Evolutionary conservation across 2,888 invertebrate species (phyloP).

Genomic region (Argyra leucocephala): DNA sequence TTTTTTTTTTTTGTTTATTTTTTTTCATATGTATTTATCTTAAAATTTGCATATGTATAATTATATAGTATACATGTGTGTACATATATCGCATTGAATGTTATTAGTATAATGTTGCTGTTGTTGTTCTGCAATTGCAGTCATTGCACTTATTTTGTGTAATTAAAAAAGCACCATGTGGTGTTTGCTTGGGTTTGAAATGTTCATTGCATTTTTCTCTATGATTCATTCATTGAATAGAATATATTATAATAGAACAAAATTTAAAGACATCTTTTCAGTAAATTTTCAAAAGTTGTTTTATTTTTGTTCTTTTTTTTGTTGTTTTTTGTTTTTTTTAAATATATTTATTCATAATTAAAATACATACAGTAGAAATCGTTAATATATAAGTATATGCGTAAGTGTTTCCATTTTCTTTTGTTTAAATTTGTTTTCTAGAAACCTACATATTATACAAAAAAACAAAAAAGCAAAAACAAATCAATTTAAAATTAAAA

Average conservation of each 20-base stretch:
- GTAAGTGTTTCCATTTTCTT: too few species aligned
- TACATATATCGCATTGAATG: too few species aligned
- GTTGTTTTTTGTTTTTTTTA: background rate
- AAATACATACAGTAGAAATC: too few species aligned
- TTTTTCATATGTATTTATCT: background rate
- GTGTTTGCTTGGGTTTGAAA: background rate
- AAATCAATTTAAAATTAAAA: background rate
- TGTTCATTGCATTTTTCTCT: background rate
- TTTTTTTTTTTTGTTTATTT: background rate
- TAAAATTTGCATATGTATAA: background rate
- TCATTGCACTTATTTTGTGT: too few species aligned
- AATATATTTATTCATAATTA: too few species aligned
- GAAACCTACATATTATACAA: background rate
- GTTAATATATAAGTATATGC: too few species aligned
- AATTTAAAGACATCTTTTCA: background rate
- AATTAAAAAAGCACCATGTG: constrained; percentile 2
- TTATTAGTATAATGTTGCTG: too few species aligned
- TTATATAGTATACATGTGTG: too few species aligned
- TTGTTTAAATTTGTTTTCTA: background rate
- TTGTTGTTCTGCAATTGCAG: background rate
- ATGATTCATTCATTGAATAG: background rate
- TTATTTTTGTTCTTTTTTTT: background rate
- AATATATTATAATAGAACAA: background rate
- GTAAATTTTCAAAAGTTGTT: background rate
- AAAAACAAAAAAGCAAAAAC: too few species aligned